phyloP scores from a whole-genome alignment of 2,797 vertebrate genomes.

The Schizopygopsis pylzovi region DNA sequence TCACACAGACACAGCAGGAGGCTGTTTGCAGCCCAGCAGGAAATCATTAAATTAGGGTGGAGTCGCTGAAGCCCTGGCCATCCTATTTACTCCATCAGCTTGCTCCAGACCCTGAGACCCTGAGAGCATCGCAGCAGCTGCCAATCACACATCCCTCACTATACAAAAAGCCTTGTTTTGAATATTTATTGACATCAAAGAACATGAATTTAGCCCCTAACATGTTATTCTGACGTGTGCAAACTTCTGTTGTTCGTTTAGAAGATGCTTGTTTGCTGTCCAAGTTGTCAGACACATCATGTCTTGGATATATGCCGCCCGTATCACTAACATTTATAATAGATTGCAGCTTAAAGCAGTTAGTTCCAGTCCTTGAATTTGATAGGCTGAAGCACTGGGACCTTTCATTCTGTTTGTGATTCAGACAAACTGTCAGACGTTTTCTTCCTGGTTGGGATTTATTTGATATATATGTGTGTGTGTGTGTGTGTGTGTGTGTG shows the following conservation, averaged over 20 bases:
- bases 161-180: neutral
- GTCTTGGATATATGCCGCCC: neutral
- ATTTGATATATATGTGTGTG: neutral
- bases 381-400: neutral
- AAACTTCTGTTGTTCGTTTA: neutral
- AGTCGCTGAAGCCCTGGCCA: slow-evolving; percentile 43
- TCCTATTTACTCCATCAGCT: slow-evolving; percentile 5
- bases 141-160: neutral
- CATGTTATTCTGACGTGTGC: neutral
- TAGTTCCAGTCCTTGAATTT: neutral
- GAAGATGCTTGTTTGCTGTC: neutral
- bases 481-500: neutral
- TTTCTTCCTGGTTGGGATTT: neutral
- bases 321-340: neutral
- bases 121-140: neutral
- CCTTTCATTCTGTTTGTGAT: neutral
- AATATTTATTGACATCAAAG: neutral
- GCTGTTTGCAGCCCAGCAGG: slow-evolving; percentile 55
- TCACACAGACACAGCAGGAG: slow-evolving; percentile 44
- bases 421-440: neutral
- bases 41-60: slow-evolving; percentile 66
- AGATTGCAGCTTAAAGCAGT: neutral
- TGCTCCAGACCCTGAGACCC: neutral
- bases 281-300: neutral
- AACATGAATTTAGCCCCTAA: neutral